Conservation (phyloP, 2,888 invertebrate genomes). For the Chaetogeoica ovagalla region DNA sequence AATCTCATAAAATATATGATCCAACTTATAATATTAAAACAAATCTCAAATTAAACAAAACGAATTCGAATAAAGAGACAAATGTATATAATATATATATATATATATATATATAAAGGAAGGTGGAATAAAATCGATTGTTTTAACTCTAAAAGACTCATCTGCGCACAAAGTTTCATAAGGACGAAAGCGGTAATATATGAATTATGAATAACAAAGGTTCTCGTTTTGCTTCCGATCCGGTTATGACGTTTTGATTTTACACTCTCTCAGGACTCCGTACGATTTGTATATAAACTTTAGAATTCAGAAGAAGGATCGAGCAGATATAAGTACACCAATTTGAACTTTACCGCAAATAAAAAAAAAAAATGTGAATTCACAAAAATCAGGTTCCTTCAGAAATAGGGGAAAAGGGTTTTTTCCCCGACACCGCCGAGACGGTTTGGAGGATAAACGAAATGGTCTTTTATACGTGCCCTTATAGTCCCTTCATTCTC, state of each 20-base stretch:
- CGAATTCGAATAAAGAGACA: neutral
- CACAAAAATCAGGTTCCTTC: conserved; percentile 40
- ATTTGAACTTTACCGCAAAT: neutral
- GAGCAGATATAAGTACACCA: neutral
- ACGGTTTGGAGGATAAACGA: conserved; percentile 39
- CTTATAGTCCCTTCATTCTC: neutral
- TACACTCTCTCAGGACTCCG: neutral
- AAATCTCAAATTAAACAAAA: neutral
- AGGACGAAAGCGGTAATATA: neutral
- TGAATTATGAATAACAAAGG: neutral
- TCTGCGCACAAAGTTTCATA: neutral
- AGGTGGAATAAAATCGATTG: neutral
- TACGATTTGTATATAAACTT: neutral
- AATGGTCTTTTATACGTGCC: conserved; percentile 38
- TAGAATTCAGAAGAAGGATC: neutral
- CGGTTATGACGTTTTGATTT: neutral
- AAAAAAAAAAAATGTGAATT: neutral
- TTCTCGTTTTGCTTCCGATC: neutral
- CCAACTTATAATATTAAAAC: neutral
- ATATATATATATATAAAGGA: neutral
- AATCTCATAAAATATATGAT: neutral
- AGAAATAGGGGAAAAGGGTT: conserved; percentile 33
- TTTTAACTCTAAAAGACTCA: neutral
- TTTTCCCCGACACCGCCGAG: conserved; percentile 33
- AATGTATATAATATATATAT: too few species aligned